Evolutionary conservation across 2,113 vertebrate genomes (phyloP), one percentile per base, ranked within the genome.

Genomic region (Dendropsophus ebraccatus): DNA sequence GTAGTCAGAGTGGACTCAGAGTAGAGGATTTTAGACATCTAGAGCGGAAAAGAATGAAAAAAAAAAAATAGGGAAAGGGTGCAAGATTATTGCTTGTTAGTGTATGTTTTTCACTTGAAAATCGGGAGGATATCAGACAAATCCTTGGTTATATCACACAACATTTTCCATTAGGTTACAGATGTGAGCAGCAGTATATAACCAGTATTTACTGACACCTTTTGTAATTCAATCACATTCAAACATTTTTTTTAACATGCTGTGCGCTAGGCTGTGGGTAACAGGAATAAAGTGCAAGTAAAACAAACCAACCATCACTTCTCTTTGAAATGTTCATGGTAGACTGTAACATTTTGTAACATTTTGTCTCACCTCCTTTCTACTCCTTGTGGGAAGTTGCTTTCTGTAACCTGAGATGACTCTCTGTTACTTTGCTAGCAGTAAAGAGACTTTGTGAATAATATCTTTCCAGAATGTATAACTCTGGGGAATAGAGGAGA

Each of bases 351-450:
- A 50, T 47, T 45, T 62, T 81, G 23, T 25, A 45, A 62, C 58
- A 65, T 65, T 65, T 81, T 81, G 25, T 81, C 41, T 67, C 80
- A 67, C 60, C 77, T 80, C 54, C 41, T 80, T 80, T 32, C 41
- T 35, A 45, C 37, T 50, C n/a, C 60, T 69, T 81, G 41, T 50
- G 60, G 23, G 23, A 80, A 60, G 32, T 80, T 67, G 56, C 80
- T 58, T 58, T 80, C 67, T 32, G 80, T 65, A 81, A 81, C 80
- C 62, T 69, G 45, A 81, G 60, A 69, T 81, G 62, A 67, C 58
- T 69, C 56, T 54, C 8, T 58, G 52, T 58, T 79, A 41, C 79
- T 67, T 69, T 79, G 13, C 60, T 67, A 49, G 62, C 21, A 81
- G 80, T 30, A 69, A 25, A 81, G 12, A 50, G 60, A 47, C 45